phyloP scores from a whole-genome alignment of 1,140 invertebrate species.

The Solen grandis region DNA sequence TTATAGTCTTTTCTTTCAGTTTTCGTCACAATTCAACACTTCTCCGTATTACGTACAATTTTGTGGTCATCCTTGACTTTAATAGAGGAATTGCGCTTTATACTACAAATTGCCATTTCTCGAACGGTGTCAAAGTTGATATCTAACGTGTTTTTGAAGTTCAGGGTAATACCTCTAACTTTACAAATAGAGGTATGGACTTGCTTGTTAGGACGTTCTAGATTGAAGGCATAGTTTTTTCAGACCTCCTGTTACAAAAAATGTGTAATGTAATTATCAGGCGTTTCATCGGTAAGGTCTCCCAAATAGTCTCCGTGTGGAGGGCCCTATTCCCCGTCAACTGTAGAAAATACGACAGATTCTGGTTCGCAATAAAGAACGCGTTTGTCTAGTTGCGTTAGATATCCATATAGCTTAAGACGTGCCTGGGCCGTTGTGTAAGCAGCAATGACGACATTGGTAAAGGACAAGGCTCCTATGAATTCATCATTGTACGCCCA shows the following conservation, averaged over 20 bases:
- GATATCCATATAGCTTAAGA: constrained; percentile 75
- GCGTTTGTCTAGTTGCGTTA: constrained; percentile 68
- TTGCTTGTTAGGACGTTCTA: constrained; percentile 1
- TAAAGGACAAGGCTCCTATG: neutral
- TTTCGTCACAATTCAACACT: too few relatives aligned
- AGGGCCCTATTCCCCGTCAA: neutral
- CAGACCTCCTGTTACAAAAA: constrained; percentile 8
- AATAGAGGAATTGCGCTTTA: too few relatives aligned
- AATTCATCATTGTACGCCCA: neutral
- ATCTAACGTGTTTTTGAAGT: constrained; percentile 15
- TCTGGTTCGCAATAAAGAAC: constrained; percentile 81
- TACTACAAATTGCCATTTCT: constrained; percentile 18
- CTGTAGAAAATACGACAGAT: constrained; percentile 70
- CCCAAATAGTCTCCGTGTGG: neutral
- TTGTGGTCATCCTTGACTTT: too few relatives aligned
- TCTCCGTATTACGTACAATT: too few relatives aligned
- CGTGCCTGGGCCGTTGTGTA: constrained; percentile 77
- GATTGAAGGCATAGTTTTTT: constrained; percentile 13
- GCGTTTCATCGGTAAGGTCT: neutral
- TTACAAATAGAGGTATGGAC: constrained; percentile 15
- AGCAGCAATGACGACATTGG: constrained; percentile 79
- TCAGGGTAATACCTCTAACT: constrained; percentile 10
- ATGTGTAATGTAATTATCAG: constrained; percentile 4
- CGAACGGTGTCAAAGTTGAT: constrained; percentile 5
- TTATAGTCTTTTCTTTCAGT: neutral